Conservation (phyloP, 2,888 invertebrate genomes). For the Lacanobia oleracea region DNA sequence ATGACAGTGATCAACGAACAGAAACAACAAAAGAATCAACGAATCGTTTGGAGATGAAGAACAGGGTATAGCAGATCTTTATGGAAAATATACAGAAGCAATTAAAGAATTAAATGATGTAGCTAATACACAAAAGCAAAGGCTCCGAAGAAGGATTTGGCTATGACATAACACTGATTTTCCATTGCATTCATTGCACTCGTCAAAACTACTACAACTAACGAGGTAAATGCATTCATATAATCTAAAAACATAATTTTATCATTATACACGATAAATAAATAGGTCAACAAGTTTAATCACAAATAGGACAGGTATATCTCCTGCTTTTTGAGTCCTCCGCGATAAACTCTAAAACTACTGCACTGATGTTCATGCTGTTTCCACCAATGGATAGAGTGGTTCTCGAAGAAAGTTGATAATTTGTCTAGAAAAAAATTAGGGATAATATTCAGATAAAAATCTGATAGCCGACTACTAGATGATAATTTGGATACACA, state of each 20-base stretch:
- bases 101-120: not conserved
- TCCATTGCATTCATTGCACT: too few species aligned
- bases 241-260: not conserved
- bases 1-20: too few species aligned
- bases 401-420: too few species aligned
- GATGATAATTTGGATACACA: conserved; percentile 22
- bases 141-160: not conserved
- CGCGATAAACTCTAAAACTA: too few species aligned
- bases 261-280: conserved; percentile 21
- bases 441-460: conserved; percentile 31
- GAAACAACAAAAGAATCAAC: not conserved
- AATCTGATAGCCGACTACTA: conserved; percentile 28
- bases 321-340: conserved; percentile 2
- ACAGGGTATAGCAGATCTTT: not conserved
- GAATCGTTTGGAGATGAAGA: not conserved
- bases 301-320: conserved; percentile 45
- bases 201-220: not conserved
- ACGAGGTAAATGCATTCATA: conserved; percentile 1
- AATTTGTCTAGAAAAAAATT: too few species aligned
- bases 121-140: not conserved
- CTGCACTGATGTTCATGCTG: too few species aligned
- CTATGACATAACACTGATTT: not conserved
- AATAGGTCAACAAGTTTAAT: conserved; percentile 30
- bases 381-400: too few species aligned
- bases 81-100: not conserved